Evolutionary conservation across 2,113 vertebrate species (phyloP).

Genomic region (Dermatemys mawii): DNA sequence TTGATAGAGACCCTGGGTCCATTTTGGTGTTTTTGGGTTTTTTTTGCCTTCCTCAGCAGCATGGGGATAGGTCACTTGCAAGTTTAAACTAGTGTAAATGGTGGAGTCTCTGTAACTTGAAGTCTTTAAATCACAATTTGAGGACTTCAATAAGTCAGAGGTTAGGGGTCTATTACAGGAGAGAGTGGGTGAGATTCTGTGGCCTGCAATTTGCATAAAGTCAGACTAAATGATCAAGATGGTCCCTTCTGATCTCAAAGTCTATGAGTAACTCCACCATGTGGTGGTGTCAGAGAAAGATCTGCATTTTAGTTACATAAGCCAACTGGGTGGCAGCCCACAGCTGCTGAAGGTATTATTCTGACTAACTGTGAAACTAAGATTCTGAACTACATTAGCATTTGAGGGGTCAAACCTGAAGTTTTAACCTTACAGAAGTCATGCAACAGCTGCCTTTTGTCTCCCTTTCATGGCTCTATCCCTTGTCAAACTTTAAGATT

Average conservation of each 20-base stretch:
- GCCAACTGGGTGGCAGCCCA: not conserved
- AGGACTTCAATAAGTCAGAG: not conserved
- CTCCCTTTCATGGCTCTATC: not conserved
- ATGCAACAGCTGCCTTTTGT: not conserved
- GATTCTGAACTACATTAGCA: not conserved
- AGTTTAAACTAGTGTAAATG: not conserved
- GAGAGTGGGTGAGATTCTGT: too few species aligned
- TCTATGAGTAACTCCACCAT: not conserved
- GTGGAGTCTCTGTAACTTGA: not conserved
- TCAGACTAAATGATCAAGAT: too few species aligned
- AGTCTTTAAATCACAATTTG: not conserved
- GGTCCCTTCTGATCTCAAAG: too few species aligned
- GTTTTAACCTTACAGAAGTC: not conserved
- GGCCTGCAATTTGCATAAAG: too few species aligned
- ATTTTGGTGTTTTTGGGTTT: too few species aligned
- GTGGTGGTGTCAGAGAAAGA: not conserved
- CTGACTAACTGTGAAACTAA: not conserved
- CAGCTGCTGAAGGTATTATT: not conserved
- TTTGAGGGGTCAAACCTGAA: not conserved
- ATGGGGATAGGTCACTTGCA: not conserved
- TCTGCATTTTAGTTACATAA: not conserved
- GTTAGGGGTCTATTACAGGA: too few species aligned
- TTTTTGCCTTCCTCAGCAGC: not conserved
- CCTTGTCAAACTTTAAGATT: not conserved
- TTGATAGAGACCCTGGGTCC: not conserved